Evolutionary conservation across 2,888 invertebrate species (phyloP).

Genomic region (Urechis unicinctus): DNA sequence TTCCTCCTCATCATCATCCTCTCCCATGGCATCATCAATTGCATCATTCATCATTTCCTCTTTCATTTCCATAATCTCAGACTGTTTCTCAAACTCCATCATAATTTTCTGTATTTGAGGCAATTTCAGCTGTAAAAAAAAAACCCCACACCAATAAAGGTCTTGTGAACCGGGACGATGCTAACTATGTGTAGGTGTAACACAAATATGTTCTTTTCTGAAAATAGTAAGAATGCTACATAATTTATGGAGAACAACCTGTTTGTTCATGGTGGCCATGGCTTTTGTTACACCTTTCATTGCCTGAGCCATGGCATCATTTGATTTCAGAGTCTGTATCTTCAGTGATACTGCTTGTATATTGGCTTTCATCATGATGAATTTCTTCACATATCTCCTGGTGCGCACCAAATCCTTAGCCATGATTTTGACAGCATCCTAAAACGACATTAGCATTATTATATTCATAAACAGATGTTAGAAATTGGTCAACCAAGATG

Average conservation of each 20-base stretch:
- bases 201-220: too few relatives aligned
- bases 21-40: conserved; percentile 99
- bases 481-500: too few relatives aligned
- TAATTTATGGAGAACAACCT: too few relatives aligned
- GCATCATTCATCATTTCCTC: conserved; percentile 99
- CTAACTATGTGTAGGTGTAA: too few relatives aligned
- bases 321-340: conserved; percentile 94
- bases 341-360: conserved; percentile 85
- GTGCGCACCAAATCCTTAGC: conserved; percentile 97
- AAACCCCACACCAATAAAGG: too few relatives aligned
- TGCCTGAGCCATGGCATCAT: conserved; percentile 98
- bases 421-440: conserved; percentile 99
- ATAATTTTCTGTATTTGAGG: conserved; percentile 97
- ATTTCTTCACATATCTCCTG: conserved; percentile 88
- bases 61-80: conserved; percentile 99
- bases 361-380: conserved; percentile 98
- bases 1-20: conserved; percentile 96
- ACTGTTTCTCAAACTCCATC: conserved; percentile 94
- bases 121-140: conserved; percentile 66
- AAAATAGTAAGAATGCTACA: too few relatives aligned
- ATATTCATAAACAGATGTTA: too few relatives aligned
- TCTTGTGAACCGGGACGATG: too few relatives aligned
- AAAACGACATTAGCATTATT: too few relatives aligned
- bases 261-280: conserved; percentile 95
- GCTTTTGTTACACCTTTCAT: conserved; percentile 98